These are phyloP conservation scores for Syrrhaptes paradoxus DNA, from an alignment of 2,113 vertebrate genomes.

Conservation along the genomic window DNA sequence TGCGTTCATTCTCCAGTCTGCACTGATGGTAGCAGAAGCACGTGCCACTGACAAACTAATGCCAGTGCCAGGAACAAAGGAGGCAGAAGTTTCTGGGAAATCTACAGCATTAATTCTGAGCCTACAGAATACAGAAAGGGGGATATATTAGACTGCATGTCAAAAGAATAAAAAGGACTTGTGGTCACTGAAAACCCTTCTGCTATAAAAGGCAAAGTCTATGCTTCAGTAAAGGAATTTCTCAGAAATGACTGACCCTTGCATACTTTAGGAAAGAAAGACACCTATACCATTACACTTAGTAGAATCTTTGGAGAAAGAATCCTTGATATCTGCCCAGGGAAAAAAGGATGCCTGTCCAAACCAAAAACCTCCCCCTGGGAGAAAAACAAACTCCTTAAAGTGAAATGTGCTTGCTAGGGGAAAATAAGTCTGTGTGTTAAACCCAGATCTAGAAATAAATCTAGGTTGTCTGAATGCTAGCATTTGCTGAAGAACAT, in stretches of 20 bases:
- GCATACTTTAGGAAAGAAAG: not conserved
- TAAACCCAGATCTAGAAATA: not conserved
- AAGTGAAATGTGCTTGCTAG: not conserved
- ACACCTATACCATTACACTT: not conserved
- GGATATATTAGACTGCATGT: not conserved
- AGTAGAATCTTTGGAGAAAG: not conserved
- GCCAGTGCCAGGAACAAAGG: constrained; percentile 63
- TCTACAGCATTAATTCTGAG: constrained; percentile 64
- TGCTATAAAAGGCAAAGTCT: not conserved
- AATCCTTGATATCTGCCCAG: not conserved
- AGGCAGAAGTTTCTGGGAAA: constrained; percentile 65
- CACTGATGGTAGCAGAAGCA: constrained; percentile 52
- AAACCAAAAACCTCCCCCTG: not conserved
- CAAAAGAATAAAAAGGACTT: not conserved
- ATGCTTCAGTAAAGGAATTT: not conserved
- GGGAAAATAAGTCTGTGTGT: not conserved
- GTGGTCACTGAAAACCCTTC: not conserved
- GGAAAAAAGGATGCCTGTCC: not conserved
- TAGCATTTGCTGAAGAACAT: not conserved
- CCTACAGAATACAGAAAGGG: constrained; percentile 45
- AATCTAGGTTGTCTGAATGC: not conserved
- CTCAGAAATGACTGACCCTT: not conserved
- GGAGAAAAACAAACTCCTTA: not conserved
- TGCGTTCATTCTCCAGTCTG: constrained; percentile 40
- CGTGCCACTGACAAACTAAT: constrained; percentile 51